These are phyloP conservation scores for Hormiphora californensis DNA, from an alignment of 37 sponge, comb jelly and placozoan genomes.

Conservation along the genomic window DNA sequence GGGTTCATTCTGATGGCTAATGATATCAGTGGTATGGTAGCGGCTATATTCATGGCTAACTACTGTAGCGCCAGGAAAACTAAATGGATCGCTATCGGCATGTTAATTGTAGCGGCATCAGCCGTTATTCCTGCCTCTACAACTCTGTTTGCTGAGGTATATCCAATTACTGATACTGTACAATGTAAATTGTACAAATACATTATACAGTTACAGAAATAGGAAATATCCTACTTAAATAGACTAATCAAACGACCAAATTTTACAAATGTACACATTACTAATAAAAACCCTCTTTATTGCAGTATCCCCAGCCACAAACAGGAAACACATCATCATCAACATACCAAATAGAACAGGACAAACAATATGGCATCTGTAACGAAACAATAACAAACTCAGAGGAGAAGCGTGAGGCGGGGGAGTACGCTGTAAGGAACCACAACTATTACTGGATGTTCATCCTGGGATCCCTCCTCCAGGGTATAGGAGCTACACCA, in stretches of 20 bases:
- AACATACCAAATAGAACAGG: too few species aligned
- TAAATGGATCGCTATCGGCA: slow-evolving; percentile 18
- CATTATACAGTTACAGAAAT: too few species aligned
- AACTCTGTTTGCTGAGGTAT: slow-evolving; percentile 21
- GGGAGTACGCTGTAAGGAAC: slow-evolving; percentile 20
- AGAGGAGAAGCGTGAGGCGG: background rate
- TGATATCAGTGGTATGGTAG: slow-evolving; percentile 19
- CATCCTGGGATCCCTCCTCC: slow-evolving; percentile 8
- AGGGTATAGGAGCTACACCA: slow-evolving; percentile 6
- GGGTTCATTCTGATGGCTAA: slow-evolving; percentile 45
- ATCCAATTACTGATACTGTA: too few species aligned
- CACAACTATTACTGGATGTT: slow-evolving; percentile 52
- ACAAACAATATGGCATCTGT: background rate
- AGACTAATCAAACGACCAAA: too few species aligned
- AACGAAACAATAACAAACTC: background rate
- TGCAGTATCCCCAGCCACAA: background rate
- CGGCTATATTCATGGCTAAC: slow-evolving; percentile 18
- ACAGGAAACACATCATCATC: too few species aligned
- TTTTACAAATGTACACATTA: too few species aligned
- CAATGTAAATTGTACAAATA: too few species aligned
- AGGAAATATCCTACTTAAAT: too few species aligned
- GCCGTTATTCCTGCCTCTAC: slow-evolving; percentile 1
- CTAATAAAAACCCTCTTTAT: background rate
- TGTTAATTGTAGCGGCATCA: background rate
- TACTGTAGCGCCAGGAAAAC: slow-evolving; percentile 52